phyloP scores from a whole-genome alignment of 2,888 invertebrate species.

The Apamea monoglypha region DNA sequence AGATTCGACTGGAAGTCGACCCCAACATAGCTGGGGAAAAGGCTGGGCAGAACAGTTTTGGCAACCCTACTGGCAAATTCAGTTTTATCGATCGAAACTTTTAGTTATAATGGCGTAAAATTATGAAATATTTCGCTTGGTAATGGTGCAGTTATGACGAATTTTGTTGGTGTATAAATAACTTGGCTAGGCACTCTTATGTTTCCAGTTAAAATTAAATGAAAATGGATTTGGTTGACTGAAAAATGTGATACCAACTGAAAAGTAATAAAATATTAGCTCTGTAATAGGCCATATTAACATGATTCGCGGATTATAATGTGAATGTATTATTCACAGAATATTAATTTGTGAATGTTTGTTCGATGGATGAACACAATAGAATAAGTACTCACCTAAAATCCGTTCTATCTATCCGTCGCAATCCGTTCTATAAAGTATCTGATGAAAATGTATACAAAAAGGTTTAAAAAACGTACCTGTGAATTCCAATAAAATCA shows the following conservation, averaged over 20 bases:
- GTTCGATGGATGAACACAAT: not conserved
- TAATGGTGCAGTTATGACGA: conserved; percentile 5
- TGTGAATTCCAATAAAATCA: not conserved
- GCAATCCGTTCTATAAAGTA: no score
- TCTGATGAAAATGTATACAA: no score
- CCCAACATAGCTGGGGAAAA: not conserved
- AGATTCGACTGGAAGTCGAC: not conserved
- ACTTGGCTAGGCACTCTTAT: not conserved
- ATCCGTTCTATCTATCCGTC: no score
- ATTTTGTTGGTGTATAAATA: conserved; percentile 7
- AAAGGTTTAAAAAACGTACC: not conserved
- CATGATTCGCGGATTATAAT: not conserved
- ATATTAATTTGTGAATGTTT: not conserved
- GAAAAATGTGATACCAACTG: not conserved
- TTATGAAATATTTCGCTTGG: conserved; percentile 30
- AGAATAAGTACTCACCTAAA: not conserved
- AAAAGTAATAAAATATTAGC: no score
- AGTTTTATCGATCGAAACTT: conserved; percentile 52
- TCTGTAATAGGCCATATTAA: no score
- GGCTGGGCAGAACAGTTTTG: not conserved
- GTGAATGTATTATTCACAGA: not conserved
- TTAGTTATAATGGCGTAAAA: conserved; percentile 25
- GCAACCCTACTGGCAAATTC: conserved; percentile 47
- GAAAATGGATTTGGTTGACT: not conserved
- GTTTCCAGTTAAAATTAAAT: not conserved